These are phyloP conservation scores for Gonatopus flavifemur DNA, from an alignment of 1,140 invertebrate genomes.

Conservation along the genomic window DNA sequence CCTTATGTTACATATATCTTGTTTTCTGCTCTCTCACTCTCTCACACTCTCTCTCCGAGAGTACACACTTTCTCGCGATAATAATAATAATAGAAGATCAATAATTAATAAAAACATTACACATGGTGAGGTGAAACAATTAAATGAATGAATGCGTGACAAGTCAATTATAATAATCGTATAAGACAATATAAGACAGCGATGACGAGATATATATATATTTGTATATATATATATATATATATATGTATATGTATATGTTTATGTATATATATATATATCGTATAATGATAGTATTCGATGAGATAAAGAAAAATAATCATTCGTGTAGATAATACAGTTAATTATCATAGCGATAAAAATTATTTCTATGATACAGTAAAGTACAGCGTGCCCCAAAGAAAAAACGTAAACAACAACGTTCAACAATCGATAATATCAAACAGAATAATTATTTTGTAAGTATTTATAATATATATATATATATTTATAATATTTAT, in stretches of 20 bases:
- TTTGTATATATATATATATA: too few relatives aligned
- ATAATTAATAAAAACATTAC: conserved; percentile 31
- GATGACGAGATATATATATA: too few relatives aligned
- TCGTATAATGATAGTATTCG: conserved; percentile 3
- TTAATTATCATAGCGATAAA: conserved; percentile 39
- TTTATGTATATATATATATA: neutral
- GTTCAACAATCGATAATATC: conserved; percentile 57
- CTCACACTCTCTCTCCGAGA: conserved; percentile 24
- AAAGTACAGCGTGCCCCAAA: conserved; percentile 56
- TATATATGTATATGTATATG: too few relatives aligned
- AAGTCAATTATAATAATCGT: neutral
- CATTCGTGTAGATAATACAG: conserved; percentile 33
- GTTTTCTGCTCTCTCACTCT: conserved; percentile 14
- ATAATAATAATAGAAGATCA: too few relatives aligned
- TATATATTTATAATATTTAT: conserved; percentile 38
- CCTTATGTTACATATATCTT: conserved; percentile 24
- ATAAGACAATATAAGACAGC: too few relatives aligned
- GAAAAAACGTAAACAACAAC: conserved; percentile 55
- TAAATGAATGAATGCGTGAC: conserved; percentile 12
- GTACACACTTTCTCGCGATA: conserved; percentile 30
- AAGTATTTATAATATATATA: conserved; percentile 37
- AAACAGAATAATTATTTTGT: conserved; percentile 51
- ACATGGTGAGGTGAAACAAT: conserved; percentile 24
- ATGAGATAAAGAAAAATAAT: conserved; percentile 13
- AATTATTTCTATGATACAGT: conserved; percentile 54